These are phyloP conservation scores for Resseliella maxima DNA, from an alignment of 2,888 invertebrate genomes.

Conservation along the genomic window DNA sequence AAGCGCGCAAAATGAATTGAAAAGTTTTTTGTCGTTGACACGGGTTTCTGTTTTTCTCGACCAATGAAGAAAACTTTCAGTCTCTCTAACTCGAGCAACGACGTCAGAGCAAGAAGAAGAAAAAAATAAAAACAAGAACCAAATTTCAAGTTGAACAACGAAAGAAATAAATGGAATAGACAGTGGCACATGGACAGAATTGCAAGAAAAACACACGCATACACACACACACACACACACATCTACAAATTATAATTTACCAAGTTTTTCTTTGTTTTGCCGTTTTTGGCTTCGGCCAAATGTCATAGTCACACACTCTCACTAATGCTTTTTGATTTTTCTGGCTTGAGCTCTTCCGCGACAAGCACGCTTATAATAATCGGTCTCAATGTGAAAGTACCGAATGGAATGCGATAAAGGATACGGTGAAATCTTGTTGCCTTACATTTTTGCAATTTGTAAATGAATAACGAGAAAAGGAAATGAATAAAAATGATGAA, in stretches of 20 bases:
- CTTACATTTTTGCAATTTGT: slow-evolving; percentile 51
- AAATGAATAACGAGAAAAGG: slow-evolving; percentile 54
- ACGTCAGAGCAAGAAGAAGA: not conserved
- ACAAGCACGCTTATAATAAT: too few species aligned
- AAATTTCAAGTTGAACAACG: not conserved
- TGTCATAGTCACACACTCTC: not conserved
- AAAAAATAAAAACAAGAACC: not conserved
- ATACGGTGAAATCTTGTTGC: not conserved
- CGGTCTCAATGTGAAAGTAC: not conserved
- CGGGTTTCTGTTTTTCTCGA: not conserved
- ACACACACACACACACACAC: not conserved
- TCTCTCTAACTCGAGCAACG: not conserved
- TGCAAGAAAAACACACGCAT: slow-evolving; percentile 6
- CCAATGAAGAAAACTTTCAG: not conserved
- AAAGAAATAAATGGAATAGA: slow-evolving; percentile 24
- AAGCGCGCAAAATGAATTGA: slow-evolving; percentile 9
- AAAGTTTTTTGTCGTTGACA: slow-evolving; percentile 21
- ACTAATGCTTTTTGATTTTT: too few species aligned
- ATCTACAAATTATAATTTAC: not conserved
- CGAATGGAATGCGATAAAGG: not conserved
- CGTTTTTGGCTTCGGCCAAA: not conserved
- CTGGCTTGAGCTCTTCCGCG: too few species aligned
- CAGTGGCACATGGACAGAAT: slow-evolving; percentile 29
- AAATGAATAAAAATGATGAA: slow-evolving; percentile 55
- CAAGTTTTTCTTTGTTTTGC: slow-evolving; percentile 14